Evolutionary conservation across 2,113 vertebrate genomes (phyloP).

Genomic region (Stictonetta naevosa): DNA sequence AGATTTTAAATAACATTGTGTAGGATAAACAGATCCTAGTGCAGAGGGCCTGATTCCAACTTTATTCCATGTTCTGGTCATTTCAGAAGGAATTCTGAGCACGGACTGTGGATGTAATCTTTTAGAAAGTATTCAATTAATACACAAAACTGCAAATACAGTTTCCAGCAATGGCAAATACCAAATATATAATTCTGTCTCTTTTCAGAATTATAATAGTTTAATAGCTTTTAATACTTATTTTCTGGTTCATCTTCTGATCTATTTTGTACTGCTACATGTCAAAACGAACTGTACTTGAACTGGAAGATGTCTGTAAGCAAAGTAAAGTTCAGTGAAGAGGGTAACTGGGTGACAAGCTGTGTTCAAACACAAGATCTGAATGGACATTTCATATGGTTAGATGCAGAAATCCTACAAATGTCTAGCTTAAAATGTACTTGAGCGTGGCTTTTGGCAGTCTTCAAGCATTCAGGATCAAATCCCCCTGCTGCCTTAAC

Average conservation of each 20-base stretch:
- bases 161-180: not conserved
- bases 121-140: not conserved
- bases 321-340: not conserved
- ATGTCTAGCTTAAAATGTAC: not conserved
- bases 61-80: not conserved
- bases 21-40: not conserved
- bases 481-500: not conserved
- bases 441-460: not conserved
- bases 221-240: not conserved
- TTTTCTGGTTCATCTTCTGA: not conserved
- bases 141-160: not conserved
- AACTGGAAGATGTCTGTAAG: not conserved
- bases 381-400: not conserved
- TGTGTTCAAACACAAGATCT: not conserved
- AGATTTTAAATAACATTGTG: not conserved
- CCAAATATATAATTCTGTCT: not conserved
- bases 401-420: not conserved
- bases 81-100: not conserved
- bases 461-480: not conserved
- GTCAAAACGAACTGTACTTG: not conserved
- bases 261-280: not conserved
- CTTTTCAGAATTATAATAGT: not conserved
- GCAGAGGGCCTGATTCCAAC: not conserved
- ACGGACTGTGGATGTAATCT: not conserved
- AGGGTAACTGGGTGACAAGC: not conserved